phyloP scores from a whole-genome alignment of 2,888 invertebrate species.

The Conchocele bisecta region DNA sequence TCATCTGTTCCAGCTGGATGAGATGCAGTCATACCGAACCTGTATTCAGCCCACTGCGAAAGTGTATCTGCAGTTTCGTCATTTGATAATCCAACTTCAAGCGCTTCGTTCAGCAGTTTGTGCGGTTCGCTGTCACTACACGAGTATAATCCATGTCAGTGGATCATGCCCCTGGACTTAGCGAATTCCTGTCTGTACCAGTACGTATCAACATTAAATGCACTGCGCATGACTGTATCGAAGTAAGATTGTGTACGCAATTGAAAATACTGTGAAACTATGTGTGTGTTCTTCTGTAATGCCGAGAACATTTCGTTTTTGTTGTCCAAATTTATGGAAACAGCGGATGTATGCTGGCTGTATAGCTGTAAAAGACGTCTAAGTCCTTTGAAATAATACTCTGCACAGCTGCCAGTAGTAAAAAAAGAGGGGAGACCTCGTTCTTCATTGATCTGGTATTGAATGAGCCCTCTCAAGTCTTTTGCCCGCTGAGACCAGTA shows the following conservation, averaged over 20 bases:
- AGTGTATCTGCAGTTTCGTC: conserved; percentile 28
- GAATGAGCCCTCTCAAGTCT: conserved; percentile 1
- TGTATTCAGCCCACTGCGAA: conserved; percentile 33
- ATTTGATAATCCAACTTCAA: conserved; percentile 24
- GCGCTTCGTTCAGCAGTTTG: conserved; percentile 27
- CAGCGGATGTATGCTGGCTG: conserved; percentile 30
- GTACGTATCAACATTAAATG: conserved; percentile 58
- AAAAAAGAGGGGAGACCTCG: conserved; percentile 52
- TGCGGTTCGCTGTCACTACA: conserved; percentile 46
- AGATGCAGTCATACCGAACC: conserved; percentile 45
- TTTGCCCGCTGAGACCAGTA: conserved; percentile 3
- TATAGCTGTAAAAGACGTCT: conserved; percentile 38
- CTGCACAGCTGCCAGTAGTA: conserved; percentile 58
- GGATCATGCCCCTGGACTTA: conserved; percentile 60
- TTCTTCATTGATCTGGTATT: conserved; percentile 22
- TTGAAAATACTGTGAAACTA: no score
- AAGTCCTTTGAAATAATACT: conserved; percentile 56
- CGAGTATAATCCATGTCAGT: conserved; percentile 64
- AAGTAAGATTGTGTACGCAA: no score
- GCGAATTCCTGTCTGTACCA: conserved; percentile 67
- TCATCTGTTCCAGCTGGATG: conserved; percentile 36
- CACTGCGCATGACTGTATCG: no score
- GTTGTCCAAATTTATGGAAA: no score
- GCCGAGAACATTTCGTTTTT: no score
- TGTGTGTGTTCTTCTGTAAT: no score